A percentile compares a stretch with the other conserved stretches of the same genome.
These are phyloP conservation scores for Echinometra lucunter DNA, from an alignment of 53 echinoderm and acorn worm species.

Conservation along the genomic window DNA sequence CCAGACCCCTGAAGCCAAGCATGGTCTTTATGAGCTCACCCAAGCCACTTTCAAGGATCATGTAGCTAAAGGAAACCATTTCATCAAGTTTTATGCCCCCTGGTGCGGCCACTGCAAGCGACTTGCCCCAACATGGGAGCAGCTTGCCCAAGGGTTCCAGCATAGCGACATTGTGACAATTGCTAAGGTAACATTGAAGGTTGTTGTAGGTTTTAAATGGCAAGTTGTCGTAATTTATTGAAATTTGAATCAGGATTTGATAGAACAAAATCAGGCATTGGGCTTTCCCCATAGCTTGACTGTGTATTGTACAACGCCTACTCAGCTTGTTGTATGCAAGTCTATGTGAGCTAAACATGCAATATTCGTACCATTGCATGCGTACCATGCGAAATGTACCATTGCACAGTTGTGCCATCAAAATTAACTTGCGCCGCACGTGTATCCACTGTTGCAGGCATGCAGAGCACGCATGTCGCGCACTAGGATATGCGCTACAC, in stretches of 20 bases:
- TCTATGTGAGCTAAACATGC: no score
- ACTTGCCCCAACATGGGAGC: slow-evolving; percentile 76
- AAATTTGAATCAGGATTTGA: background rate
- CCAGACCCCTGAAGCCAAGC: slow-evolving; percentile 76
- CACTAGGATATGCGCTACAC: no score
- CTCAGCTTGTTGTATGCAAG: no score
- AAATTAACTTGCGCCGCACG: no score
- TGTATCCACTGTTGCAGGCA: no score
- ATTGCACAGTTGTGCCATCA: no score
- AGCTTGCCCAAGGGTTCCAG: slow-evolving; percentile 77
- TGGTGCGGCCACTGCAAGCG: slow-evolving; percentile 88
- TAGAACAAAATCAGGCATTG: no score
- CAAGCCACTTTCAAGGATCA: slow-evolving; percentile 73
- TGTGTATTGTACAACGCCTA: no score
- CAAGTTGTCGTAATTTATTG: background rate
- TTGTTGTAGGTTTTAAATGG: background rate
- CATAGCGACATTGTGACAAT: slow-evolving; percentile 75
- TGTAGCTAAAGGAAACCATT: slow-evolving; percentile 74
- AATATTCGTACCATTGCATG: no score
- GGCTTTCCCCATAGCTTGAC: no score
- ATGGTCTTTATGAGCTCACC: slow-evolving; percentile 87
- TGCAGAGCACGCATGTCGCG: no score
- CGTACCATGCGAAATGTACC: no score
- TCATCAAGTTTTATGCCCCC: slow-evolving; percentile 84
- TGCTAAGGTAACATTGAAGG: slow-evolving; percentile 62